phyloP scores from a whole-genome alignment of 2,888 invertebrate genomes.

The Drosophila setosimentum region DNA sequence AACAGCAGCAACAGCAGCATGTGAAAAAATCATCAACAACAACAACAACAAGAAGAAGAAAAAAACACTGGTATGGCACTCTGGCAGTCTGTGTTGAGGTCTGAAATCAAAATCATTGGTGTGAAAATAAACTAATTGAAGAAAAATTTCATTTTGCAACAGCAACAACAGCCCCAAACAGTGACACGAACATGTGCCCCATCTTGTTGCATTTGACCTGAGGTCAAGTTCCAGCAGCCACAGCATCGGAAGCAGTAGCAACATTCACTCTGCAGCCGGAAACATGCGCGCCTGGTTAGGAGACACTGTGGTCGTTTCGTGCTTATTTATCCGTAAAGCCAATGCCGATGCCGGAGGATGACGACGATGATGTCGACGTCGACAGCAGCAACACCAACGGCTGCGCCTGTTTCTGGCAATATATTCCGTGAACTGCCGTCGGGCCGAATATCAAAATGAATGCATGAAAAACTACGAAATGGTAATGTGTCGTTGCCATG shows the following conservation, averaged over 20 bases:
- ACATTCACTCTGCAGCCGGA: slow-evolving; percentile 34
- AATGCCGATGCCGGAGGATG: slow-evolving; percentile 30
- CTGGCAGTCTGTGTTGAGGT: slow-evolving; percentile 36
- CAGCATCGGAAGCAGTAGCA: slow-evolving; percentile 27
- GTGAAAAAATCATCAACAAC: slow-evolving; percentile 6
- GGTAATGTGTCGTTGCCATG: slow-evolving; percentile 73
- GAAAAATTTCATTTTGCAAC: slow-evolving; percentile 74
- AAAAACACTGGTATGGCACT: slow-evolving; percentile 26
- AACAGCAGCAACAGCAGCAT: slow-evolving; percentile 3
- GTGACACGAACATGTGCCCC: slow-evolving; percentile 35
- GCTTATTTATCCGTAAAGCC: slow-evolving; percentile 70
- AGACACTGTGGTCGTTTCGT: slow-evolving; percentile 35
- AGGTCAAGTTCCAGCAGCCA: slow-evolving; percentile 69
- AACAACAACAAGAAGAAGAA: slow-evolving; percentile 18
- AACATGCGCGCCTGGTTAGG: slow-evolving; percentile 32
- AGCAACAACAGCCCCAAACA: slow-evolving; percentile 16
- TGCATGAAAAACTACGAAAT: slow-evolving; percentile 76
- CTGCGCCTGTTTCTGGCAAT: slow-evolving; percentile 35
- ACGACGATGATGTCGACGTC: background rate
- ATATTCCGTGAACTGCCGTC: slow-evolving; percentile 58
- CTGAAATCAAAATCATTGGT: slow-evolving; percentile 78
- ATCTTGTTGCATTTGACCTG: slow-evolving; percentile 75
- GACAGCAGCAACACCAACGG: slow-evolving; percentile 3
- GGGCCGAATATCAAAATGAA: slow-evolving; percentile 70
- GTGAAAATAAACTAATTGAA: slow-evolving; percentile 82